A percentile compares a stretch with the other conserved stretches of the same genome.
Evolutionary conservation across 2,888 invertebrate species (phyloP).

Genomic region (Cantharis flavilabris): DNA sequence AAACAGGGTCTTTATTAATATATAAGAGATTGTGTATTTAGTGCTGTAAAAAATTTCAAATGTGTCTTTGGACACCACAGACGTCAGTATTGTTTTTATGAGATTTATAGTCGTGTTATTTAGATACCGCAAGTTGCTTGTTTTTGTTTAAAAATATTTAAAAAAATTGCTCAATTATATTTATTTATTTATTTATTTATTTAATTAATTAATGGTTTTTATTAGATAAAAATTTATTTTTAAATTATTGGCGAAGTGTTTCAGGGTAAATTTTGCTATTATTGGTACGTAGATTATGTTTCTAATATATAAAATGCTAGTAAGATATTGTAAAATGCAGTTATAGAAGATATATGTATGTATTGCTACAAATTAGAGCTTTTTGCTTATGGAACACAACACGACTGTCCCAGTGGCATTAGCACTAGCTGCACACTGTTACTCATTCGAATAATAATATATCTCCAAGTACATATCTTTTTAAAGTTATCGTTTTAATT

Average conservation of each 20-base stretch:
- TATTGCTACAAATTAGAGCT: slow-evolving; percentile 52
- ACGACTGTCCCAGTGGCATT: slow-evolving; percentile 54
- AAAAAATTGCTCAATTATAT: background rate
- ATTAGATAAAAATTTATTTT: background rate
- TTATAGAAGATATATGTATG: slow-evolving; percentile 45
- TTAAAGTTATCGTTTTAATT: slow-evolving; percentile 6
- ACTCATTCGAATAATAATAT: slow-evolving; percentile 39
- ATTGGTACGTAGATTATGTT: slow-evolving; percentile 27
- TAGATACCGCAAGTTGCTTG: slow-evolving; percentile 13
- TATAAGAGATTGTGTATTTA: slow-evolving; percentile 51
- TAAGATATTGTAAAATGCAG: slow-evolving; percentile 30
- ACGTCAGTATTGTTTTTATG: slow-evolving; percentile 50
- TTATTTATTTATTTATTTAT: background rate
- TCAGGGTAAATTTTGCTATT: slow-evolving; percentile 47
- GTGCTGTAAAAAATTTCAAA: slow-evolving; percentile 45
- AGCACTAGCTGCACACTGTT: slow-evolving; percentile 52
- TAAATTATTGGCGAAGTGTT: slow-evolving; percentile 45
- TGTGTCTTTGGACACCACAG: slow-evolving; percentile 44
- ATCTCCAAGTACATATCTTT: slow-evolving; percentile 24
- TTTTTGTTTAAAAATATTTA: background rate
- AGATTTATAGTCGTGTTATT: slow-evolving; percentile 33
- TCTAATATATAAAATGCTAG: slow-evolving; percentile 17
- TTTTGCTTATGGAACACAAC: slow-evolving; percentile 56
- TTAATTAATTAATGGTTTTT: background rate
- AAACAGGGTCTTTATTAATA: slow-evolving; percentile 57